Percentiles rank a stretch among this genome's conserved stretches.
Evolutionary conservation across 2,888 invertebrate species (phyloP).

Genomic region (Mimachlamys varia): DNA sequence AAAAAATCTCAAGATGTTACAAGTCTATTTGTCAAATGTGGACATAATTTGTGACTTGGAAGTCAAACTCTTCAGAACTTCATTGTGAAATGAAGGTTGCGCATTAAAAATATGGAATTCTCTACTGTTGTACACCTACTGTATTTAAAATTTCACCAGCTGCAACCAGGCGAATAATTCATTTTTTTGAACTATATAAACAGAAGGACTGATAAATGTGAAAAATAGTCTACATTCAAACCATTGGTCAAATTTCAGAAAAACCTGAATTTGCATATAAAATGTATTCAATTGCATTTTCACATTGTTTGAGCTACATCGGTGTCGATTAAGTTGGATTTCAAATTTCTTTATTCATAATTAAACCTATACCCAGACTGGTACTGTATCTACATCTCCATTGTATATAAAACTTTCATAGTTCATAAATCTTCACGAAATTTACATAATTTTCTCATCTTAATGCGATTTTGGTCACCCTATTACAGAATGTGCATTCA

Average conservation of each 20-base stretch:
- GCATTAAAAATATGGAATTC: background rate
- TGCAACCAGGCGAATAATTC: background rate
- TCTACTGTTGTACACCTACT: background rate
- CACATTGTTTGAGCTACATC: background rate
- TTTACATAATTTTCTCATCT: slow-evolving; percentile 1
- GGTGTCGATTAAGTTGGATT: background rate
- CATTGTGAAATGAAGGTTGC: background rate
- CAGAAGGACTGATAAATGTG: background rate
- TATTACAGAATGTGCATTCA: too few relatives aligned
- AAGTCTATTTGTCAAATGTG: background rate
- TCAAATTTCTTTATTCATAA: background rate
- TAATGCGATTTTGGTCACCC: background rate
- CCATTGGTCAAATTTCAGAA: background rate
- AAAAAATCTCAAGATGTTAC: slow-evolving; percentile 31
- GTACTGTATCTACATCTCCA: background rate
- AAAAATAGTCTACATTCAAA: background rate
- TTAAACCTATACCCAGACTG: background rate
- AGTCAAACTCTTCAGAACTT: background rate
- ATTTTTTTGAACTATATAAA: background rate
- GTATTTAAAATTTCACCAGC: background rate
- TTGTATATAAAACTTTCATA: background rate
- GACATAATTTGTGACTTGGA: background rate
- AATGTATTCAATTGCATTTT: background rate
- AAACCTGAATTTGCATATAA: background rate
- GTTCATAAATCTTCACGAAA: background rate